Evolutionary conservation across 2,888 invertebrate genomes (phyloP).

Genomic region (Caenorhabditis virilis): DNA sequence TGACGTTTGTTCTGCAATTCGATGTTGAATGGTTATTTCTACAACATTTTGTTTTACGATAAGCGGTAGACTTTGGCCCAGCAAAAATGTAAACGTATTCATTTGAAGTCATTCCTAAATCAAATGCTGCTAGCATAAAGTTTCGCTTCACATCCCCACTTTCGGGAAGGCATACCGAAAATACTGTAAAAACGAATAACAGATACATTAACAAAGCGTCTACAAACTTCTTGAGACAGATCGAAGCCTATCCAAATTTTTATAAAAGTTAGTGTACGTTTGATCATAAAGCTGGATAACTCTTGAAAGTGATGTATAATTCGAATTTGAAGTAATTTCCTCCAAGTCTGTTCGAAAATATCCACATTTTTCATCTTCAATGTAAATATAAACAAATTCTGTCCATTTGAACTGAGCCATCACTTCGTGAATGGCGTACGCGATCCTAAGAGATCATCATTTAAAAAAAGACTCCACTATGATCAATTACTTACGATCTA

Average conservation of each 20-base stretch:
- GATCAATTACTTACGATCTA: constrained; percentile 24
- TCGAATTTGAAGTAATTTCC: constrained; percentile 21
- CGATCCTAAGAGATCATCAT: constrained; percentile 31
- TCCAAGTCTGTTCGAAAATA: constrained; percentile 46
- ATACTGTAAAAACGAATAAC: constrained; percentile 33
- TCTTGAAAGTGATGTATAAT: constrained; percentile 21
- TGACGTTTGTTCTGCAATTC: constrained; percentile 15
- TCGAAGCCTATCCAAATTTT: constrained; percentile 22
- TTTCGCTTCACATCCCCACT: constrained; percentile 21
- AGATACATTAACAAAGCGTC: neutral
- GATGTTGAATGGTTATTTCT: too few species aligned
- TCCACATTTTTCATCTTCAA: constrained; percentile 47
- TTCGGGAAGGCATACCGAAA: constrained; percentile 42
- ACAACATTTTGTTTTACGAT: too few species aligned
- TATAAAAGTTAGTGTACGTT: constrained; percentile 19
- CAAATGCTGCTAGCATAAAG: constrained; percentile 34
- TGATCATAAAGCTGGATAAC: constrained; percentile 26
- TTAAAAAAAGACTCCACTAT: neutral
- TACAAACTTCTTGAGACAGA: constrained; percentile 31
- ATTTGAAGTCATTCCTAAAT: constrained; percentile 38
- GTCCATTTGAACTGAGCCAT: constrained; percentile 51
- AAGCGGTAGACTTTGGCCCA: constrained; percentile 37
- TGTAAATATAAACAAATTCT: constrained; percentile 53
- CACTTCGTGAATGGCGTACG: constrained; percentile 44
- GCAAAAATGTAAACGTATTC: constrained; percentile 57